These are phyloP conservation scores for Tylochromis polylepis DNA, from an alignment of 2,113 vertebrate species.

Conservation along the genomic window DNA sequence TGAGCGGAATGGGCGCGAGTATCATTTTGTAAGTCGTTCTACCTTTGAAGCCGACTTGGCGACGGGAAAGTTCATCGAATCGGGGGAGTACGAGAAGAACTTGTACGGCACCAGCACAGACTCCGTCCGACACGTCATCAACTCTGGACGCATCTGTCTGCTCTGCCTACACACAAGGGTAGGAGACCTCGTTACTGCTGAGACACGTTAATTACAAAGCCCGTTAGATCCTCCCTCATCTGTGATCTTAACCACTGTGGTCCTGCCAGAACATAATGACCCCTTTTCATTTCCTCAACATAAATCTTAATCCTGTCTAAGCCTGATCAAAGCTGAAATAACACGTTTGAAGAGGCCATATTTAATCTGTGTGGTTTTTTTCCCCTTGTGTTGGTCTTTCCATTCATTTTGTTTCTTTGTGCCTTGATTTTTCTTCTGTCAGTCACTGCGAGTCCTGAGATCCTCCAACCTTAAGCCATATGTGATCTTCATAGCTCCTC, in stretches of 20 bases:
- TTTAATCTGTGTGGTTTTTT: neutral
- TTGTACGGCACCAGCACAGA: constrained; percentile 93
- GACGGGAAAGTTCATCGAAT: constrained; percentile 89
- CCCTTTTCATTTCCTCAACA: neutral
- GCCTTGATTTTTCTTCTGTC: neutral
- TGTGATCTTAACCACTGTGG: neutral
- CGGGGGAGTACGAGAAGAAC: constrained; percentile 92
- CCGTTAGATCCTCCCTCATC: neutral
- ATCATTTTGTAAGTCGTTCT: constrained; percentile 86
- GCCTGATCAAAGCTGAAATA: neutral
- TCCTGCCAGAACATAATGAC: neutral
- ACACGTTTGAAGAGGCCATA: neutral
- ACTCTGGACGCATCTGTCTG: constrained; percentile 90
- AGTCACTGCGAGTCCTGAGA: constrained; percentile 87
- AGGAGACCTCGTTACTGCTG: neutral
- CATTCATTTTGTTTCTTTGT: neutral
- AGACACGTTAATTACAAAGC: neutral
- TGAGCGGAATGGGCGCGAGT: constrained; percentile 89
- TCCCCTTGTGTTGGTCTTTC: neutral
- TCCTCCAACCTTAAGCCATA: constrained; percentile 95
- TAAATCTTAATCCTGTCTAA: neutral
- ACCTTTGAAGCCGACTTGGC: constrained; percentile 84
- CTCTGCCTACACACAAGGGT: constrained; percentile 91
- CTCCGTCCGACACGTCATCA: constrained; percentile 87
- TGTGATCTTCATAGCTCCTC: constrained; percentile 93